Conservation (phyloP, 2,888 invertebrate species). For the Eupithecia centaureata region DNA sequence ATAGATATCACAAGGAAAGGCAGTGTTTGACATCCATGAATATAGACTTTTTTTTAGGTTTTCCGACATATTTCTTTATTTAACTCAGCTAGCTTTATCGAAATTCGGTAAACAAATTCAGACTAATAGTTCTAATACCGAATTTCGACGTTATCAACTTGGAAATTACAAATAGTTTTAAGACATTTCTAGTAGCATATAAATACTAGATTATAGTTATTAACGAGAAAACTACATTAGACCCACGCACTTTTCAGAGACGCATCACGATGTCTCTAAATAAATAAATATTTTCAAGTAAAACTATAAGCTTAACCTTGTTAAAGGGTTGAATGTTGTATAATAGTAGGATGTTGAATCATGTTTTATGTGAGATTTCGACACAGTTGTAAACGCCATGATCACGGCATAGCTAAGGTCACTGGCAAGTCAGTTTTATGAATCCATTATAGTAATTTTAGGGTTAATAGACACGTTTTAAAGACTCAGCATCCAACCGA, state of each 20-base stretch:
- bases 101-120: neutral
- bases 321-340: too few relatives aligned
- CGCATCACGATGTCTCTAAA: neutral
- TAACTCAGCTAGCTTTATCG: neutral
- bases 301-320: neutral
- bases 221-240: neutral
- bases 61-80: neutral
- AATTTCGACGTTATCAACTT: neutral
- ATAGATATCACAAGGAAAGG: slow-evolving; percentile 22
- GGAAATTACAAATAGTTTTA: neutral
- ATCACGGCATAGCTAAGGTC: neutral
- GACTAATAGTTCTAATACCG: slow-evolving; percentile 7
- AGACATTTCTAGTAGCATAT: slow-evolving; percentile 2
- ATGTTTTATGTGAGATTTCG: too few relatives aligned
- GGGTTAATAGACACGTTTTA: neutral
- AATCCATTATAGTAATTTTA: neutral
- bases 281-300: neutral
- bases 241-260: neutral
- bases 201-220: neutral
- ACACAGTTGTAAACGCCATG: neutral
- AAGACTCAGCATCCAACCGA: neutral
- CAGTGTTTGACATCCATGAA: slow-evolving; percentile 41
- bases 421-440: neutral
- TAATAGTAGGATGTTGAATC: too few relatives aligned
- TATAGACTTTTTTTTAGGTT: slow-evolving; percentile 41